Percentiles rank a stretch among this genome's conserved stretches.
These are phyloP conservation scores for Clitarchus hookeri DNA, from an alignment of 2,888 invertebrate genomes.

Conservation along the genomic window DNA sequence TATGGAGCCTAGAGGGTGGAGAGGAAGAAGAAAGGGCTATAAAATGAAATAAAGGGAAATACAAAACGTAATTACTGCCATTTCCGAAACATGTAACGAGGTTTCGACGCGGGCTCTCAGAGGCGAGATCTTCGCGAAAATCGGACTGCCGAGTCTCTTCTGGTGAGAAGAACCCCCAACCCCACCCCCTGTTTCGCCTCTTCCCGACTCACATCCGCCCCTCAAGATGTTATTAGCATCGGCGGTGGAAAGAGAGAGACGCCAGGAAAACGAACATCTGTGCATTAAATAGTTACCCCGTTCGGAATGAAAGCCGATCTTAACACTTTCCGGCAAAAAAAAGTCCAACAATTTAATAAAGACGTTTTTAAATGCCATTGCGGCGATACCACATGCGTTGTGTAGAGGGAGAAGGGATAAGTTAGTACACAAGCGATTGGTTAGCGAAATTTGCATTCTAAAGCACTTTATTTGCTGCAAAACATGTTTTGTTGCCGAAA, in stretches of 20 bases:
- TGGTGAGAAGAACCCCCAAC: not conserved
- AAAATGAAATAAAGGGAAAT: not conserved
- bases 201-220: not conserved
- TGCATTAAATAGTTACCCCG: not conserved
- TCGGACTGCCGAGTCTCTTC: not conserved
- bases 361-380: not conserved
- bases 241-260: not conserved
- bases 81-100: conserved; percentile 10
- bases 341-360: not conserved
- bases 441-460: no score
- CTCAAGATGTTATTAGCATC: not conserved
- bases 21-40: not conserved
- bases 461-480: no score
- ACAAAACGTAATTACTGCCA: conserved; percentile 14
- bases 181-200: not conserved
- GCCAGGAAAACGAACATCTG: conserved; percentile 1
- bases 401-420: no score
- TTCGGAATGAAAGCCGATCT: not conserved
- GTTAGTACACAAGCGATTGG: no score
- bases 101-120: not conserved
- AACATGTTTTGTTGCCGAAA: no score
- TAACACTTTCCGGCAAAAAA: not conserved
- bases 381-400: not conserved
- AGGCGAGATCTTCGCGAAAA: not conserved
- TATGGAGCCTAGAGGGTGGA: not conserved